Base-by-base conservation (phyloP, 2,888 invertebrate genomes). In the Stenodema calcarata region DNA sequence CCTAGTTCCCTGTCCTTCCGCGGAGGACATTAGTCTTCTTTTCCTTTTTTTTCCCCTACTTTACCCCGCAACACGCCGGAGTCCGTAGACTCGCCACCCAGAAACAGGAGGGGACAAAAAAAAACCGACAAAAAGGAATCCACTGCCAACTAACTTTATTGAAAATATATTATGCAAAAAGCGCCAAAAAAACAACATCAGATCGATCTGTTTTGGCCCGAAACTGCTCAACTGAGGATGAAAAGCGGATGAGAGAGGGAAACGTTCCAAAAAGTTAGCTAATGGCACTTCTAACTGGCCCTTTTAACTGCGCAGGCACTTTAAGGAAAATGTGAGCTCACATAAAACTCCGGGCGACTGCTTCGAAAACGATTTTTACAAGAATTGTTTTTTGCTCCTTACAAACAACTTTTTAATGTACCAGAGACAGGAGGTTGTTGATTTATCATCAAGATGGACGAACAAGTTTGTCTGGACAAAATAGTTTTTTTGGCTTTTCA, bases 111-210 rank as follows among this genome's bases (percentile, higher is more conserved):
- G 44, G 18, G 42, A 69, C 41, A 44, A 42, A 82, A 69, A 62
- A 14, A 50, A 23, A 14, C 50, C 28, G 62, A 69, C 62, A 69
- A 82, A 54, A 82, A 69, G 82, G 42, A 14, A 82, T 35, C 41
- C 35, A 41, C 81, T 85, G 86, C 86, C 86, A 86, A 86, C 86
- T 86, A 86, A 86, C 86, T 86, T 86, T 86, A 86, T 86, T 86
- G 86, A 78, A 86, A 86, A 86, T 86, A 78, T 86, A 86, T 86
- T 86, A 84, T 84, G 84, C 84, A 84, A 84, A 84, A 75, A 75
- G 23, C 54, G 18, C 4, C 1, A 28, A 18, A 44, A 73, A 73
- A 44, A 44, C 44, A 70, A 70, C 27, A 7, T 35, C 28, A 78
- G 41, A 86, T 86, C 86, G 86, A 86, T 86, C 86, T 86, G 86